phyloP scores from a whole-genome alignment of 2,888 invertebrate genomes.

The Tillus elongatus region DNA sequence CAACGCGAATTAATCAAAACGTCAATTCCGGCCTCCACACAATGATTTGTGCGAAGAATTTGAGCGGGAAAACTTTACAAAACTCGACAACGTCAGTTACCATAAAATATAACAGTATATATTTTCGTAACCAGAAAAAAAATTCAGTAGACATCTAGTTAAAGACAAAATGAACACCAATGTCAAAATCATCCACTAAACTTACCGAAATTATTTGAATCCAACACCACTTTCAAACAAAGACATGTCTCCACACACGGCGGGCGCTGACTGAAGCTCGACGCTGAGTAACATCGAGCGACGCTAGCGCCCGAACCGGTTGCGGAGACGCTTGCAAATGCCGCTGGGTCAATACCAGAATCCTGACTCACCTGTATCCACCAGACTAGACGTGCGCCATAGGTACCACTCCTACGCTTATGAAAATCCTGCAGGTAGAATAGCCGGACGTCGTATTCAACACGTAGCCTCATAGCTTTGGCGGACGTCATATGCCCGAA shows the following conservation, averaged over 20 bases:
- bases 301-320: constrained; percentile 38
- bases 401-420: constrained; percentile 23
- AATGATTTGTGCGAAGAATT: too few relatives aligned
- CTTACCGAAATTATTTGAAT: neutral
- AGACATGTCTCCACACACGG: constrained; percentile 40
- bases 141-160: too few relatives aligned
- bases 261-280: constrained; percentile 39
- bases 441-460: constrained; percentile 16
- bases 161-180: too few relatives aligned
- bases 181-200: too few relatives aligned
- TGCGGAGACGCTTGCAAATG: constrained; percentile 39
- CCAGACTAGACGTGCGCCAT: constrained; percentile 30
- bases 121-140: too few relatives aligned
- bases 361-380: constrained; percentile 32
- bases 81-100: too few relatives aligned
- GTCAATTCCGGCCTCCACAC: too few relatives aligned
- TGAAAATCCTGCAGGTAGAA: constrained; percentile 9
- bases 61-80: too few relatives aligned
- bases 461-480: constrained; percentile 13
- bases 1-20: too few relatives aligned
- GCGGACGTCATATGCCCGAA: constrained; percentile 19
- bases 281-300: constrained; percentile 36
- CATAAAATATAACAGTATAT: too few relatives aligned
- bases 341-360: constrained; percentile 38
- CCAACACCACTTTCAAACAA: too few relatives aligned